These are phyloP conservation scores for Drosophila formosana DNA, from an alignment of 2,888 invertebrate species.

Conservation along the genomic window DNA sequence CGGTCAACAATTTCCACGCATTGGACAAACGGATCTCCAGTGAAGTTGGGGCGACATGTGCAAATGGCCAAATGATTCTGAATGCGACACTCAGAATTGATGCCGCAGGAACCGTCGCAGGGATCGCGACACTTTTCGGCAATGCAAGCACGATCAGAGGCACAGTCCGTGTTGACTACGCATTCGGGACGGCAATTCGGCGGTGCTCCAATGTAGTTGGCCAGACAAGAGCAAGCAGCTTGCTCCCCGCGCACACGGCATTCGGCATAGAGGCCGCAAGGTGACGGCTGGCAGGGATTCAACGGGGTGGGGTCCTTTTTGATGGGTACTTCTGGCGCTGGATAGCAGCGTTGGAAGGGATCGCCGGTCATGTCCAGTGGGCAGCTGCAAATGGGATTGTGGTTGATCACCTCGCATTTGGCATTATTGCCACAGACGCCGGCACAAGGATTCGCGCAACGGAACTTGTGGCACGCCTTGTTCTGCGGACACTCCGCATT, in stretches of 20 bases:
- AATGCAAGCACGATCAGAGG: constrained; percentile 89
- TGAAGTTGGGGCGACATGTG: constrained; percentile 87
- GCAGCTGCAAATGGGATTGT: constrained; percentile 93
- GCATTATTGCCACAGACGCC: constrained; percentile 92
- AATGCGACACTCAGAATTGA: constrained; percentile 89
- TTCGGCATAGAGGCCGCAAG: constrained; percentile 90
- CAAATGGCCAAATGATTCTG: constrained; percentile 90
- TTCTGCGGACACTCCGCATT: constrained; percentile 92
- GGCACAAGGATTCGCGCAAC: constrained; percentile 92
- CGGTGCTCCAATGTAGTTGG: constrained; percentile 89
- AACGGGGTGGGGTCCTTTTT: constrained; percentile 72
- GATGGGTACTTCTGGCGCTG: constrained; percentile 80
- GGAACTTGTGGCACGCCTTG: constrained; percentile 92
- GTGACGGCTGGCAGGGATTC: constrained; percentile 90
- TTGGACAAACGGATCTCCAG: constrained; percentile 89
- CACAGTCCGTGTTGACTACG: constrained; percentile 88
- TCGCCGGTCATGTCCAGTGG: constrained; percentile 90
- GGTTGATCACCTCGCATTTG: constrained; percentile 92
- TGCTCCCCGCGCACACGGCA: constrained; percentile 88
- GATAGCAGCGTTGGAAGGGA: constrained; percentile 91
- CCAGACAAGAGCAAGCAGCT: constrained; percentile 88
- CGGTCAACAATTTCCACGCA: constrained; percentile 86
- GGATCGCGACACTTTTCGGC: constrained; percentile 90
- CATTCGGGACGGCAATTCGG: constrained; percentile 90
- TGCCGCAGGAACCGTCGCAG: constrained; percentile 90